Evolutionary conservation across 2,797 vertebrate genomes (phyloP).

Genomic region (Rhadinocentrus ornatus): DNA sequence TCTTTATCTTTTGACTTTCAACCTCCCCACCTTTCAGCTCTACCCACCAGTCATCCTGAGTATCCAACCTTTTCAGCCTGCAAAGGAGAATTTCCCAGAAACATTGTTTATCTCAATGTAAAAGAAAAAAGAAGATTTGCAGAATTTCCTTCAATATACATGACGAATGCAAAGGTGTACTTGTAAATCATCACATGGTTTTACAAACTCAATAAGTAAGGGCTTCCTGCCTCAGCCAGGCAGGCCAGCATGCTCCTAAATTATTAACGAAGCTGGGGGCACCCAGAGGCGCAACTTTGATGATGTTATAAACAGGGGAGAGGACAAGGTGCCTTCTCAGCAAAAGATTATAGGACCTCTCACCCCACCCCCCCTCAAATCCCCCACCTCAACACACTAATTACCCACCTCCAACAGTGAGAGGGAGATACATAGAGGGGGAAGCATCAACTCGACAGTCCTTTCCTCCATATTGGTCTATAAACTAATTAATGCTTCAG

Average conservation of each 20-base stretch:
- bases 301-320: conserved; percentile 97
- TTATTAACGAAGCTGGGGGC: conserved; percentile 94
- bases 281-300: conserved; percentile 98
- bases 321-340: conserved; percentile 98
- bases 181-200: conserved; percentile 98
- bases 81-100: conserved; percentile 17
- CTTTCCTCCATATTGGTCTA: conserved; percentile 31
- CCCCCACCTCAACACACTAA: conserved; percentile 90
- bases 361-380: conserved; percentile 74
- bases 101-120: conserved; percentile 82
- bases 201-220: conserved; percentile 96
- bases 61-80: conserved; percentile 1
- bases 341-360: conserved; percentile 92
- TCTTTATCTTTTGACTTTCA: not conserved
- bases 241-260: conserved; percentile 91
- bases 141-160: conserved; percentile 94
- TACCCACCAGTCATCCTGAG: conserved; percentile 3
- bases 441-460: conserved; percentile 84
- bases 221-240: conserved; percentile 95
- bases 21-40: not conserved
- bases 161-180: conserved; percentile 94
- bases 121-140: conserved; percentile 73
- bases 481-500: conserved; percentile 28
- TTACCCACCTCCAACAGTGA: conserved; percentile 92
- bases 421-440: conserved; percentile 69